These are phyloP conservation scores for Trichopria drosophilae DNA, from an alignment of 2,888 invertebrate species.

Conservation along the genomic window DNA sequence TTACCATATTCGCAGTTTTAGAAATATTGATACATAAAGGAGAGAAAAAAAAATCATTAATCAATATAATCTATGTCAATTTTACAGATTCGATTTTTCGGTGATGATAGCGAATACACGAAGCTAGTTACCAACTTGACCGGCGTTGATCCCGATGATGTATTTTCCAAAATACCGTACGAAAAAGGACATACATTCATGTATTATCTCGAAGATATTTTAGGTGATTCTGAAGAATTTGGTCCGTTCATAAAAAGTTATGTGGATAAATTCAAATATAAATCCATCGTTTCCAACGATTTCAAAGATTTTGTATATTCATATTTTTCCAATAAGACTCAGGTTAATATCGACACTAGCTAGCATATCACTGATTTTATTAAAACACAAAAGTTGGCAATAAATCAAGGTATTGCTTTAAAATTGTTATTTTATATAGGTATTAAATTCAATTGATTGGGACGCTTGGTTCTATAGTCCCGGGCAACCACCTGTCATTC, in stretches of 20 bases:
- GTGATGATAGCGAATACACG: constrained; percentile 70
- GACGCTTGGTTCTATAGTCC: constrained; percentile 76
- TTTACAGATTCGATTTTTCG: constrained; percentile 63
- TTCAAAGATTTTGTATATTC: constrained; percentile 75
- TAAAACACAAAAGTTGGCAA: no score
- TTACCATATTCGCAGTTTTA: no score
- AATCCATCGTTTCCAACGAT: constrained; percentile 80
- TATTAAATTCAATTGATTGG: constrained; percentile 71
- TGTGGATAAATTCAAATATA: constrained; percentile 74
- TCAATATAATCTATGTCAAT: no score
- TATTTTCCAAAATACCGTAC: constrained; percentile 87
- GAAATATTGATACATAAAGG: no score
- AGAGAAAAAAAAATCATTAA: no score
- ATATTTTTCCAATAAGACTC: constrained; percentile 66
- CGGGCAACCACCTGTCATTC: constrained; percentile 88
- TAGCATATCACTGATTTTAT: no score
- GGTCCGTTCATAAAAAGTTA: constrained; percentile 84
- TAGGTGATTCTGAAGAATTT: constrained; percentile 79
- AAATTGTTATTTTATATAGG: no score
- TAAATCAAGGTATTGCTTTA: no score
- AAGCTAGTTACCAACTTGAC: constrained; percentile 75
- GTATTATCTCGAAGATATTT: constrained; percentile 77
- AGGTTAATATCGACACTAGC: constrained; percentile 22
- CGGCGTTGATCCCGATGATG: constrained; percentile 87
- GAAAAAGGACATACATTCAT: constrained; percentile 89